Evolutionary conservation across 2,888 invertebrate genomes (phyloP), one percentile per base, ranked within the genome.

Genomic region (Trachelus stipa): DNA sequence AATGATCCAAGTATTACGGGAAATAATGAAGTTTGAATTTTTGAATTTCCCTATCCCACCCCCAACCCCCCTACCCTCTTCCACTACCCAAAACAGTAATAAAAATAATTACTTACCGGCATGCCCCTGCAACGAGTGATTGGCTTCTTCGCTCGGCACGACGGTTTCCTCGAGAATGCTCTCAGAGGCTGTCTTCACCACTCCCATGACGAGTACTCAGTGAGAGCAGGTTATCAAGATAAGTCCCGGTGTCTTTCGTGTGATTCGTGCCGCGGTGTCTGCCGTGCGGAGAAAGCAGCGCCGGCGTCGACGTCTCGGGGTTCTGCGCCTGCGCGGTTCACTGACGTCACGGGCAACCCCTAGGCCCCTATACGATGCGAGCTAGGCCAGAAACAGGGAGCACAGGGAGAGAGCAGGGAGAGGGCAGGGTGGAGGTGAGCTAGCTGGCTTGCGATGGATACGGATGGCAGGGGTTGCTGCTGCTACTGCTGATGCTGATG

Each of bases 91-190:
- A 33, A 11, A 76, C 68, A 76, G n/a, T 12, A 75, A 23, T 76
- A 34, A 34, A 35, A 34, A 3, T 4, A 30, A n/a, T 34, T 68
- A 87, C 90, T 89, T 79, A 91, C 91, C 90, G 84, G 89, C 85
- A 82, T 89, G 86, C 34, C 87, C 86, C 77, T 88, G 90, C 78
- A 89, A 79, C 6, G 90, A 90, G 79, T 88, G 87, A 82, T 90
- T 91, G n/a, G 90, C 90, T 77, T 91, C 90, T 77, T 91, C 91
- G 82, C 89, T 90, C 4, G 89, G 90, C 34, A 89, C 79, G 34
- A 88, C 85, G 30, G 85, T 85, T 73, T 91, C 91, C 83, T 88
- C 90, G 79, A 90, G 85, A 79, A 90, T 86, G 78, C 85, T 89
- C 79, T 90, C 89, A 37, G 89, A 87, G 76, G 84, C 88, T n/a